Percentiles rank a stretch among this genome's conserved stretches.
Evolutionary conservation across 2,797 vertebrate species (phyloP).

Genomic region (Bucorvus abyssinicus): DNA sequence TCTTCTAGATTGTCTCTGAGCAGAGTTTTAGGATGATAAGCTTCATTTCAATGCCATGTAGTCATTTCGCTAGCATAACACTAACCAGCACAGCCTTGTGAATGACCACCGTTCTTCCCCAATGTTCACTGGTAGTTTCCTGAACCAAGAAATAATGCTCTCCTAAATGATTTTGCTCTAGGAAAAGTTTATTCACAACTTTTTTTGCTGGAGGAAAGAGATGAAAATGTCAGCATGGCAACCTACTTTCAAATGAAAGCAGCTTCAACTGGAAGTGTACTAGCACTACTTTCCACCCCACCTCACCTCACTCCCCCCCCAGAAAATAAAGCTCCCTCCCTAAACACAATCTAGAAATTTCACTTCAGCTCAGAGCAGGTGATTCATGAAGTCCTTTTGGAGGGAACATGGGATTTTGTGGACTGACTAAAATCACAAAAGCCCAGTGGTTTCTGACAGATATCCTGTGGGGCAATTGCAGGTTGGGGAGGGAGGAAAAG

Average conservation of each 20-base stretch:
- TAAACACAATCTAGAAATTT: background rate
- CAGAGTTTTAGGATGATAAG: background rate
- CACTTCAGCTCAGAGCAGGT: background rate
- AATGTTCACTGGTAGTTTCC: background rate
- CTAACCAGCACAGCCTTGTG: background rate
- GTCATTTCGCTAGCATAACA: background rate
- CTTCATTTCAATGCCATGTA: background rate
- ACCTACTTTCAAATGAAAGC: background rate
- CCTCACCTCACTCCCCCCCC: background rate
- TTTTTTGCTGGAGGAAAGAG: background rate
- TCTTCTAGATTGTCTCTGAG: background rate
- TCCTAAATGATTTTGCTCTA: background rate
- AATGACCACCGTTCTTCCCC: background rate
- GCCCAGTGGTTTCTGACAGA: background rate
- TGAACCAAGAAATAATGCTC: background rate
- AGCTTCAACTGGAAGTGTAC: background rate
- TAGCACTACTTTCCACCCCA: background rate
- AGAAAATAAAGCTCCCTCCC: background rate
- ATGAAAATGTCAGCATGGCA: background rate
- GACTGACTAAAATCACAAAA: background rate
- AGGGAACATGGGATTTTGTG: background rate
- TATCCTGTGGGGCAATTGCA: too few relatives aligned
- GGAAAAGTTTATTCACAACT: background rate
- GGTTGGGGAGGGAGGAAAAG: background rate
- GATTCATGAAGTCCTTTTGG: background rate